Evolutionary conservation across 2,888 invertebrate genomes (phyloP).

Genomic region (Melanostoma mellinum): DNA sequence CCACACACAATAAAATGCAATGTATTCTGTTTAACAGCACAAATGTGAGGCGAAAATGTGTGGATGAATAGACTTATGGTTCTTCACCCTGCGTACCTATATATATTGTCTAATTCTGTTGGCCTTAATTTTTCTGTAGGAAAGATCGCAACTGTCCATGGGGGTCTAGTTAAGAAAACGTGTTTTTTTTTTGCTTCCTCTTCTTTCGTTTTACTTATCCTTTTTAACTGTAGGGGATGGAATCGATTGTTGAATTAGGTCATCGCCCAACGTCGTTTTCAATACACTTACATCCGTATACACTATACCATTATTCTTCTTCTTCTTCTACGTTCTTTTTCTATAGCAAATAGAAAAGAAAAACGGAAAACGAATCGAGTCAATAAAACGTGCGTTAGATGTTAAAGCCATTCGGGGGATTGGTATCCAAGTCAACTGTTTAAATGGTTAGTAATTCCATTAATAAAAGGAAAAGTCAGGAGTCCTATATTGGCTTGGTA

Average conservation of each 20-base stretch:
- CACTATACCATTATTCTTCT: not conserved
- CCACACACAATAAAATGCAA: constrained; percentile 54
- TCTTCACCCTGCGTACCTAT: no score
- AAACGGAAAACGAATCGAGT: constrained; percentile 1
- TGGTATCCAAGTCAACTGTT: constrained; percentile 46
- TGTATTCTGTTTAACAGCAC: constrained; percentile 49
- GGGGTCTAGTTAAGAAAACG: constrained; percentile 17
- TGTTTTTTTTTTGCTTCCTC: constrained; percentile 28
- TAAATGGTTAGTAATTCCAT: constrained; percentile 70
- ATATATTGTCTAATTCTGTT: constrained; percentile 9
- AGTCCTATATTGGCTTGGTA: constrained; percentile 27
- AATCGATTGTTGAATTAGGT: constrained; percentile 43
- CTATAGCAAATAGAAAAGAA: not conserved
- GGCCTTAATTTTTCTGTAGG: constrained; percentile 21
- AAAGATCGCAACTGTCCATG: constrained; percentile 17
- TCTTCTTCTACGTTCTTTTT: not conserved
- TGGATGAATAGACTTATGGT: constrained; percentile 12
- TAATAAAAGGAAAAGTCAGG: constrained; percentile 33
- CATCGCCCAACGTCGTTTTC: constrained; percentile 45
- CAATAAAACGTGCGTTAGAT: constrained; percentile 46
- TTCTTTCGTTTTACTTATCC: constrained; percentile 12
- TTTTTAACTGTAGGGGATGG: constrained; percentile 20
- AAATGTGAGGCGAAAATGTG: constrained; percentile 31
- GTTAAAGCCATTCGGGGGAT: constrained; percentile 28
- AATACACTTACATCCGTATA: not conserved